Evolutionary conservation across 2,888 invertebrate genomes (phyloP).

Genomic region (Chymomyza amoena): DNA sequence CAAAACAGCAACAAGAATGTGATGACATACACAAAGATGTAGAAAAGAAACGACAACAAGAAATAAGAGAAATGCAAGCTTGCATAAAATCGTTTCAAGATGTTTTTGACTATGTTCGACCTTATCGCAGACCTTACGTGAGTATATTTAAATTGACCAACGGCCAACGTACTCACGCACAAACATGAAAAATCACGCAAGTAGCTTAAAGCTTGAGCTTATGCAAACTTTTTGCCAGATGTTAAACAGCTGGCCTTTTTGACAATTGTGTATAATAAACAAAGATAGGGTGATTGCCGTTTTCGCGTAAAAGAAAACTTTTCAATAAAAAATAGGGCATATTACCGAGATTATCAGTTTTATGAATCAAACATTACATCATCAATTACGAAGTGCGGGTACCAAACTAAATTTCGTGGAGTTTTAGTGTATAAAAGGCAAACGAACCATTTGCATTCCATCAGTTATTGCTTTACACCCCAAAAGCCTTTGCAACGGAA

Average conservation of each 20-base stretch:
- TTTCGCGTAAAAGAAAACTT: constrained; percentile 29
- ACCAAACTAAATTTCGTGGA: constrained; percentile 2
- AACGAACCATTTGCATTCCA: neutral
- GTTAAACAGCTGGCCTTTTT: constrained; percentile 47
- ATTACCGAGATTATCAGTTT: neutral
- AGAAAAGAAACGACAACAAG: neutral
- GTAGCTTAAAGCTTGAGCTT: constrained; percentile 21
- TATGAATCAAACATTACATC: constrained; percentile 42
- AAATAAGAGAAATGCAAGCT: constrained; percentile 1
- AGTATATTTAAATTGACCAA: constrained; percentile 33
- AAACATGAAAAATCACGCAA: neutral
- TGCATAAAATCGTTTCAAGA: constrained; percentile 19
- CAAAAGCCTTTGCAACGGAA: constrained; percentile 51
- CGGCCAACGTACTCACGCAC: constrained; percentile 2
- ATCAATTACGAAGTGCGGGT: constrained; percentile 19
- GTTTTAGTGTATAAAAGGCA: neutral
- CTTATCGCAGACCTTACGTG: constrained; percentile 17
- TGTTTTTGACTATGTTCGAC: constrained; percentile 14
- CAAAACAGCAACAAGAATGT: neutral
- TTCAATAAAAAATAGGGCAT: constrained; percentile 22
- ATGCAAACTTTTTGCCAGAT: constrained; percentile 42
- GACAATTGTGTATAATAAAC: constrained; percentile 49
- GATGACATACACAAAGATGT: neutral
- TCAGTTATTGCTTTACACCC: neutral
- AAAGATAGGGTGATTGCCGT: constrained; percentile 47